Percentiles rank a stretch among this genome's conserved stretches.
phyloP scores from a whole-genome alignment of 1,140 invertebrate genomes.

The Hypsibius dujardini region DNA sequence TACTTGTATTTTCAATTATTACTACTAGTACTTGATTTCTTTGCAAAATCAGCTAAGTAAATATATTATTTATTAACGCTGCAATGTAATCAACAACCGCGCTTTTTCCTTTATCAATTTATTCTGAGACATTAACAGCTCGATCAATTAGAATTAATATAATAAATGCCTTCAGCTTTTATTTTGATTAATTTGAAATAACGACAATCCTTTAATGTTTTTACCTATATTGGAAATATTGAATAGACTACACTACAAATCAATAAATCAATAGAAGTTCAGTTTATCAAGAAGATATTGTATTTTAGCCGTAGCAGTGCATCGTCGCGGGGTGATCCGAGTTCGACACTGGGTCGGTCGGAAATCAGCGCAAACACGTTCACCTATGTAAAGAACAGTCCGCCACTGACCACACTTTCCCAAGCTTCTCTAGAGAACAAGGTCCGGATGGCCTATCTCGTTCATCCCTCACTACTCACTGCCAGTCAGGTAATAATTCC shows the following conservation, averaged over 20 bases:
- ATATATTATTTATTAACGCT: too few relatives aligned
- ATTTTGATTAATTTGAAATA: too few relatives aligned
- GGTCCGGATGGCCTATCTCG: constrained; percentile 8
- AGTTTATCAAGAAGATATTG: too few relatives aligned
- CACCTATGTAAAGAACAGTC: neutral
- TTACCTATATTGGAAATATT: neutral
- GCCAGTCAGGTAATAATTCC: too few relatives aligned
- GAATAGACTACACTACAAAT: neutral
- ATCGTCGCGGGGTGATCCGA: neutral
- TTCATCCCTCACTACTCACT: neutral
- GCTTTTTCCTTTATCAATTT: too few relatives aligned
- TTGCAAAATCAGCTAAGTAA: too few relatives aligned
- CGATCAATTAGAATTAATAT: too few relatives aligned
- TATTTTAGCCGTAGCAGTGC: neutral
- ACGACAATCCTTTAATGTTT: too few relatives aligned
- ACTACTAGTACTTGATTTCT: too few relatives aligned
- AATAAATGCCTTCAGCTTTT: too few relatives aligned
- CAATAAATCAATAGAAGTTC: neutral
- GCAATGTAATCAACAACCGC: too few relatives aligned
- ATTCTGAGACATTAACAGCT: too few relatives aligned
- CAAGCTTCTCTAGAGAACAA: neutral
- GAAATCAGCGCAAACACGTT: constrained; percentile 1
- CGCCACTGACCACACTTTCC: neutral
- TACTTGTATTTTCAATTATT: neutral
- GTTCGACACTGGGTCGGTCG: neutral